Evolutionary conservation across 2,888 invertebrate genomes (phyloP), one percentile per base, ranked within the genome.

Genomic region (Dasysyrphus albostriatus): DNA sequence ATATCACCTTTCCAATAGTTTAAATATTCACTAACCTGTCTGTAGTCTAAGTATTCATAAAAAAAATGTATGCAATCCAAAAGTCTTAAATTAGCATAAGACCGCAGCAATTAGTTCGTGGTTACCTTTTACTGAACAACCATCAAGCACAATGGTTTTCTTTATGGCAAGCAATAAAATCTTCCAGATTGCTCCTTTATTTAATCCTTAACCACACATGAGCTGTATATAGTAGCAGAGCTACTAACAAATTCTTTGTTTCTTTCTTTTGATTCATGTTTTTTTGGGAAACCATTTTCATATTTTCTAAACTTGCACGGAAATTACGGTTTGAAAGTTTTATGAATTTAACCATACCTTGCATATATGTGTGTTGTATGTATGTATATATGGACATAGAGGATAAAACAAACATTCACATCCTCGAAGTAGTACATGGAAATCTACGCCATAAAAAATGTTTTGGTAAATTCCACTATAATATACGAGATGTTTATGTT

Each of bases 241-340:
- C 51, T 10, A 24, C 19, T 56, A 56, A 73, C 10, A 56, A 47
- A 59, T 72, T 69, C 63, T 34, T 47, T 32, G 9, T 7, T 37
- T 24, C 24, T 24, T 24, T 12, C 12, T 32, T 10, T 9, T 44
- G 56, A 32, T 58, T 54, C 42, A 44, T 32, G 32, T 32, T 19
- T 42, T n/a, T 47, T 32, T 29, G 24, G 4, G 24, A 19, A 73
- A 69, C 72, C 63, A 77, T 81, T 77, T 69, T 67, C 34, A 59
- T 42, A 61, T 83, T 67, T 42, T 74, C 63, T 24, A 72, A 75
- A 83, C 37, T 75, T 63, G 39, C 72, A 67, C 76, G 76, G 73
- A 81, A 81, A 85, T 85, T 61, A 80, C 61, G 73, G 76, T 85
- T 74, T 85, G 58, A 81, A 63, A 77, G 58, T 80, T 80, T 67